Evolutionary conservation across 2,797 vertebrate genomes (phyloP), one percentile per base, ranked within the genome.

Genomic region (Triplophysa yarkandensis): DNA sequence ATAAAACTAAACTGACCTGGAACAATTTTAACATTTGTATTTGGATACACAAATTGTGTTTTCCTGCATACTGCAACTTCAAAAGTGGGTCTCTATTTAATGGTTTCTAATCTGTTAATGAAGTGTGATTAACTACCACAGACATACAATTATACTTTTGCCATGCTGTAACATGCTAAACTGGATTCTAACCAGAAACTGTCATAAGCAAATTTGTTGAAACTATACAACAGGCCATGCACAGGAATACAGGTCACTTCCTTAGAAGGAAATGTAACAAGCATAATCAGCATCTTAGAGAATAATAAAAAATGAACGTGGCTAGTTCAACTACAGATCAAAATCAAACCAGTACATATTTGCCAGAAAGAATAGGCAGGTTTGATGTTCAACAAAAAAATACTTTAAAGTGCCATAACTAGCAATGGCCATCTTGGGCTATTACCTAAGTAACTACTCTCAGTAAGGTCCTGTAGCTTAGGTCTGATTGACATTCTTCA

Each of bases 191-290:
- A 23, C 54, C 28, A 57, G 11, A 2, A 54, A 11, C 48, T 41
- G 34, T 16, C 19, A 16, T 44, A 61, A 7, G 44, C 27, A 62
- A 19, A 71, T 41, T 23, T 23, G 28, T 25, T 32, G 11, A 64
- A 72, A 41, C 23, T 30, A 28, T 11, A 72, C 16, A 16, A 54
- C n/a, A n/a, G n/a, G n/a, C 50, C 1, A 14, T 25, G 28, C 2
- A 17, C 44, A 32, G 71, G 16, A 55, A 13, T 25, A 11, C 11
- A 57, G 17, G 62, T 44, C 71, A 58, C 36, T 32, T 66, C 71
- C 71, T 58, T 9, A 57, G 1, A 43, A 54, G 50, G 36, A 74
- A 74, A 57, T 34, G 39, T 34, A 25, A 36, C 46, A 19, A 16
- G 5, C 13, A 55, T 27, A 28, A 55, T 17, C 25, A 28, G 25